phyloP scores from a whole-genome alignment of 1,140 invertebrate species.

The Teleogryllus occipitalis region DNA sequence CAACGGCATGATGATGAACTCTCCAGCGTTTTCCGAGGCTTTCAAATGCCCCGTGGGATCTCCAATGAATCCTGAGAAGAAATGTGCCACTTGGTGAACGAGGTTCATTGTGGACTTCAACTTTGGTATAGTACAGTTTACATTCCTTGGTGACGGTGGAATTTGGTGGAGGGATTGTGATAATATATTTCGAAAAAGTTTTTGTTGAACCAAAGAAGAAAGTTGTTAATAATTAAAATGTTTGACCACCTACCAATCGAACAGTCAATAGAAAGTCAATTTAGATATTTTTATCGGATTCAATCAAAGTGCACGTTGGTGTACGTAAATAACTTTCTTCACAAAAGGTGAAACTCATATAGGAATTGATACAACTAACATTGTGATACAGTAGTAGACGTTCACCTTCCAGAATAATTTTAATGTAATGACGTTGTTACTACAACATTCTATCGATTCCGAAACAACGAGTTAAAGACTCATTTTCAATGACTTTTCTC shows the following conservation, averaged over 20 bases:
- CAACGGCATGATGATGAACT: slow-evolving; percentile 52
- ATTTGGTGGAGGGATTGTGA: neutral
- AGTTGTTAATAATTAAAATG: neutral
- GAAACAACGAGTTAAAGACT: too few relatives aligned
- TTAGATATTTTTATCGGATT: neutral
- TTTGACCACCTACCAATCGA: neutral
- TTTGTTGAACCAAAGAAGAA: neutral
- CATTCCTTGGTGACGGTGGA: neutral
- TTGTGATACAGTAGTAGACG: too few relatives aligned
- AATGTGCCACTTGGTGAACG: slow-evolving; percentile 61
- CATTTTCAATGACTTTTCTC: too few relatives aligned
- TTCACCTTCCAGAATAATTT: too few relatives aligned
- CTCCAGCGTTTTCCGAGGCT: slow-evolving; percentile 54
- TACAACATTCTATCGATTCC: too few relatives aligned
- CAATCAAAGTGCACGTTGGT: too few relatives aligned
- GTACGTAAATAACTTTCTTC: too few relatives aligned
- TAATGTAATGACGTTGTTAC: too few relatives aligned
- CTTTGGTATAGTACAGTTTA: too few relatives aligned
- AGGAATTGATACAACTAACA: too few relatives aligned
- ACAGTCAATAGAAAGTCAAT: slow-evolving; percentile 5
- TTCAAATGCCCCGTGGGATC: slow-evolving; percentile 55
- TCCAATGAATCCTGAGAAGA: slow-evolving; percentile 60
- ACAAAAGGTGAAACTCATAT: too few relatives aligned
- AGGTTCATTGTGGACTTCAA: neutral
- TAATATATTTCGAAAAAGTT: neutral